A percentile compares a stretch with the other conserved stretches of the same genome.
phyloP scores from a whole-genome alignment of 2,113 vertebrate genomes.

The Perca flavescens region DNA sequence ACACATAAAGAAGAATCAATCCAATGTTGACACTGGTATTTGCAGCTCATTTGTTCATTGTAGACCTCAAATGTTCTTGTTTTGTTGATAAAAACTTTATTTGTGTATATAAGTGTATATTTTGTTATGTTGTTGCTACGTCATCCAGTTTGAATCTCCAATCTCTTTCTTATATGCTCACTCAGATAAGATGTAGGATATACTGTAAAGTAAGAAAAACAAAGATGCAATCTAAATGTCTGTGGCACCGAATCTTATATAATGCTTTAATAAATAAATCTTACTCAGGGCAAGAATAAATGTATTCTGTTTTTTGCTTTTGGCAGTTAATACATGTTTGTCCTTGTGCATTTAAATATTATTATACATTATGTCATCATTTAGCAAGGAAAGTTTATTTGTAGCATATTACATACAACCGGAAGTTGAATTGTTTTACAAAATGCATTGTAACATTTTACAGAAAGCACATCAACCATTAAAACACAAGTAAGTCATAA shows the following conservation, averaged over 20 bases:
- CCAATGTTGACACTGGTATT: slow-evolving; percentile 4
- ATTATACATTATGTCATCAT: not conserved
- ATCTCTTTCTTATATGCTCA: not conserved
- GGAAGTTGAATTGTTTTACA: not conserved
- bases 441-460: not conserved
- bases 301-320: not conserved
- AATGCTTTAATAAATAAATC: slow-evolving; percentile 22
- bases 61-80: slow-evolving; percentile 1
- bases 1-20: not conserved
- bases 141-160: not conserved
- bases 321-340: not conserved
- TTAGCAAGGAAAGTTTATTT: not conserved
- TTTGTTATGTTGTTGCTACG: slow-evolving; percentile 7
- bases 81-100: slow-evolving; percentile 35
- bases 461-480: not conserved
- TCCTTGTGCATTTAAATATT: not conserved
- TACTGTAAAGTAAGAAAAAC: not conserved
- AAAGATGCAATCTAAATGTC: slow-evolving; percentile 14
- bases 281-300: slow-evolving; percentile 14
- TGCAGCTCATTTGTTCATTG: not conserved
- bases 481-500: not conserved
- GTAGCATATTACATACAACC: not conserved
- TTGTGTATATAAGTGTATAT: slow-evolving; percentile 30
- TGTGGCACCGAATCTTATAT: not conserved
- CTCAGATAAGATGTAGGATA: not conserved